Percentiles rank a stretch among this genome's conserved stretches.
These are phyloP conservation scores for Lingula anatina DNA, from an alignment of 2,888 invertebrate species.

Conservation along the genomic window DNA sequence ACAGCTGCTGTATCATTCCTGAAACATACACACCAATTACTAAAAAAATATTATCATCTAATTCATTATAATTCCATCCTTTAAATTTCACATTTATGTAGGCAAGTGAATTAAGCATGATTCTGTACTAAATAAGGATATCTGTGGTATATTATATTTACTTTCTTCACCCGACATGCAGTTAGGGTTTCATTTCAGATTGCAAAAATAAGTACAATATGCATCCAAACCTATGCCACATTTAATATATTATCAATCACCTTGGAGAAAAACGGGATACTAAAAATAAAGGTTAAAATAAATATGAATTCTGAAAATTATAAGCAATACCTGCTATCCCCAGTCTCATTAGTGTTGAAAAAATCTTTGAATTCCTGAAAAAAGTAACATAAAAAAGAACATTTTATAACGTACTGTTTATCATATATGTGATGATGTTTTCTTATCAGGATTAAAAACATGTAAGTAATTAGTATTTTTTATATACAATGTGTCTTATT, in stretches of 20 bases:
- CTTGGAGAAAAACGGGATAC: too few species aligned
- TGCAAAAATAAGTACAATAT: too few species aligned
- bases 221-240: too few species aligned
- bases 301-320: too few species aligned
- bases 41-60: background rate
- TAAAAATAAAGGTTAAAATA: too few species aligned
- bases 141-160: too few species aligned
- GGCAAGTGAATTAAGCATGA: background rate
- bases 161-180: too few species aligned
- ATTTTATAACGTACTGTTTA: too few species aligned
- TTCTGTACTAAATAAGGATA: too few species aligned
- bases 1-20: constrained; percentile 68
- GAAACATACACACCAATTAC: constrained; percentile 5
- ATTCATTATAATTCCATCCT: background rate
- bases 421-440: too few species aligned
- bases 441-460: background rate
- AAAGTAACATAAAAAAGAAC: background rate
- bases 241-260: too few species aligned
- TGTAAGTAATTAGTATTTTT: background rate
- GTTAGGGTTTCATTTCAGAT: too few species aligned
- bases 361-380: constrained; percentile 50
- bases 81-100: background rate
- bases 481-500: background rate
- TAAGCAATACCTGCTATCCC: constrained; percentile 31
- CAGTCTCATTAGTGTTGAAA: constrained; percentile 56